A percentile compares a stretch with the other conserved stretches of the same genome.
Evolutionary conservation across 2,888 invertebrate genomes (phyloP).

Genomic region (Cheilosia scutellata): DNA sequence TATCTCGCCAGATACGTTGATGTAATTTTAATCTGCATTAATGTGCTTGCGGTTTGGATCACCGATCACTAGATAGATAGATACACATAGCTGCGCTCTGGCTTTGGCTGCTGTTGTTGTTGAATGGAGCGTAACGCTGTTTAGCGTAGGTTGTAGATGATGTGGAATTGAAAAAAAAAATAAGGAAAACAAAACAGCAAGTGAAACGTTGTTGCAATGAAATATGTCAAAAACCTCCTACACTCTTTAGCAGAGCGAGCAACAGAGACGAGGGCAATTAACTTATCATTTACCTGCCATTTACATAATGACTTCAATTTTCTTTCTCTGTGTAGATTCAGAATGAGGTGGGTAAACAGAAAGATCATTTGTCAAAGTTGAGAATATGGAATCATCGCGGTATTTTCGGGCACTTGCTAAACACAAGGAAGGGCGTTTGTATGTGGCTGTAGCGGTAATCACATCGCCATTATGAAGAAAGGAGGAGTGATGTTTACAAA

Average conservation of each 20-base stretch:
- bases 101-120: background rate
- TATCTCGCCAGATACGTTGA: slow-evolving; percentile 23
- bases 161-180: background rate
- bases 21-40: slow-evolving; percentile 25
- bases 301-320: slow-evolving; percentile 29
- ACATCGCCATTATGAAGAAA: too few relatives aligned
- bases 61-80: background rate
- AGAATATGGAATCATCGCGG: slow-evolving; percentile 26
- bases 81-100: too few relatives aligned
- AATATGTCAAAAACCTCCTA: slow-evolving; percentile 3
- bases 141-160: slow-evolving; percentile 2
- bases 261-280: slow-evolving; percentile 20
- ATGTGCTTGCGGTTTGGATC: slow-evolving; percentile 11
- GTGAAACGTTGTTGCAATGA: slow-evolving; percentile 6
- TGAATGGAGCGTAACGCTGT: slow-evolving; percentile 17
- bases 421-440: too few relatives aligned
- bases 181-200: background rate
- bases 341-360: background rate
- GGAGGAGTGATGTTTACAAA: too few relatives aligned
- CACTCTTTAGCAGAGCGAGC: slow-evolving; percentile 1
- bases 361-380: slow-evolving; percentile 10
- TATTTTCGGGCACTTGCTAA: slow-evolving; percentile 44
- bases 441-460: background rate
- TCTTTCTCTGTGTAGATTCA: background rate
- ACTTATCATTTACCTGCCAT: slow-evolving; percentile 46